Evolutionary conservation across 2,797 vertebrate genomes (phyloP).

Genomic region (Tympanoctomys barrerae): DNA sequence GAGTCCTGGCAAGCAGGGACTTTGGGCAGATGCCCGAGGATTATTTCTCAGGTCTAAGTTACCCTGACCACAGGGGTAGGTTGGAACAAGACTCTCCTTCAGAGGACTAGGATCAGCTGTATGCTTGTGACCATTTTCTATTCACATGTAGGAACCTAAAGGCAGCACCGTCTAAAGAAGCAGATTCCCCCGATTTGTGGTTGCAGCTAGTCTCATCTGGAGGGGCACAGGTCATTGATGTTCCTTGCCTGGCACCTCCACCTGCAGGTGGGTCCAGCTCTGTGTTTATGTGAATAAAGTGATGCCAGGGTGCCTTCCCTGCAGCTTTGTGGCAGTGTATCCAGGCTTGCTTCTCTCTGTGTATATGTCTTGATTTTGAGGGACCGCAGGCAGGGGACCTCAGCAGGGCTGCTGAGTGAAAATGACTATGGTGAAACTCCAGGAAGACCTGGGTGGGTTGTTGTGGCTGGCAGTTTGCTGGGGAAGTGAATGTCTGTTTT

Average conservation of each 20-base stretch:
- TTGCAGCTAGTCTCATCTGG: accelerated
- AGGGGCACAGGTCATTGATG: neutral
- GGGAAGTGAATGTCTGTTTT: neutral
- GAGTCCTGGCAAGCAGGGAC: neutral
- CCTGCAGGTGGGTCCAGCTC: neutral
- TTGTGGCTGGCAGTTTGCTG: neutral
- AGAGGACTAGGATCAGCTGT: neutral
- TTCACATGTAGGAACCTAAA: neutral
- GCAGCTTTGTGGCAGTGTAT: neutral
- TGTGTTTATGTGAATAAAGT: neutral
- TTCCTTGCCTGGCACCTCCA: neutral
- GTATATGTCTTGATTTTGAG: neutral
- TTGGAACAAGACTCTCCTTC: neutral
- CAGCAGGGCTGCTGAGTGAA: neutral
- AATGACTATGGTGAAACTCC: neutral
- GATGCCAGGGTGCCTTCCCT: neutral
- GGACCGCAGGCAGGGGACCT: neutral
- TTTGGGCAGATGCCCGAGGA: neutral
- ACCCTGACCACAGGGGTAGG: neutral
- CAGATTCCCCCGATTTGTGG: accelerated
- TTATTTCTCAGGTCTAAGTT: neutral
- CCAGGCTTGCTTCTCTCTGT: neutral
- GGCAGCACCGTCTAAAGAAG: neutral
- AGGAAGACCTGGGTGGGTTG: neutral
- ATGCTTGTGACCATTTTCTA: neutral